Evolutionary conservation across 2,888 invertebrate genomes (phyloP).

Genomic region (Limnephilus rhombicus): DNA sequence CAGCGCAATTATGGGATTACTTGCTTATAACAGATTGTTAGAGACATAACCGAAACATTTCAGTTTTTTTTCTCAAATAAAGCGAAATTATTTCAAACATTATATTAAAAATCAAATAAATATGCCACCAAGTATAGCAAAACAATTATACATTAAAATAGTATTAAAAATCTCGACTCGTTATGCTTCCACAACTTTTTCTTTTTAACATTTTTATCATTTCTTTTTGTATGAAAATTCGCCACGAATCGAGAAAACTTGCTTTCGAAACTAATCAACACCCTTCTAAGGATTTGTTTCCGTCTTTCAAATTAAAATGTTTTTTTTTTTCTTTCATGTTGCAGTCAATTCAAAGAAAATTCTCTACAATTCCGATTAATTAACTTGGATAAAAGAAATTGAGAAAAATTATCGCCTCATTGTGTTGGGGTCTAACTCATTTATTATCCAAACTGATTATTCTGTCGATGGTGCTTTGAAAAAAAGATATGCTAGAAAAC

Average conservation of each 20-base stretch:
- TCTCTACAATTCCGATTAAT: not conserved
- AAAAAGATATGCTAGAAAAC: not conserved
- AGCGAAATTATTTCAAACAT: no score
- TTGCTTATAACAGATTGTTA: no score
- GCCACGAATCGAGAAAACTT: no score
- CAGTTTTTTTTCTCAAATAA: no score
- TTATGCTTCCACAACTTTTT: not conserved
- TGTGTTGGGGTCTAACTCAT: not conserved
- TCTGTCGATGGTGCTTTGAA: not conserved
- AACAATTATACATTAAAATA: no score
- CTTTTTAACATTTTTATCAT: not conserved
- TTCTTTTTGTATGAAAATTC: not conserved
- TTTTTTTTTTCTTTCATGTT: not conserved
- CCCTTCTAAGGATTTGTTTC: not conserved
- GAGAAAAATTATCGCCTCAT: not conserved
- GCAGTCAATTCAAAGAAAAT: constrained; percentile 1
- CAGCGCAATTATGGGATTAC: no score
- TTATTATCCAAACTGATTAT: not conserved
- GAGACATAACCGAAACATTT: no score
- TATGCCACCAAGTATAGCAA: no score
- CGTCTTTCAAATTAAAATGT: not conserved
- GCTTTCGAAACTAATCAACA: not conserved
- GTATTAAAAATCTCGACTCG: no score
- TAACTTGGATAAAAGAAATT: not conserved
- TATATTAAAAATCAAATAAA: no score